Evolutionary conservation across 2,888 invertebrate species (phyloP).

Genomic region (Meteorus cinctellus): DNA sequence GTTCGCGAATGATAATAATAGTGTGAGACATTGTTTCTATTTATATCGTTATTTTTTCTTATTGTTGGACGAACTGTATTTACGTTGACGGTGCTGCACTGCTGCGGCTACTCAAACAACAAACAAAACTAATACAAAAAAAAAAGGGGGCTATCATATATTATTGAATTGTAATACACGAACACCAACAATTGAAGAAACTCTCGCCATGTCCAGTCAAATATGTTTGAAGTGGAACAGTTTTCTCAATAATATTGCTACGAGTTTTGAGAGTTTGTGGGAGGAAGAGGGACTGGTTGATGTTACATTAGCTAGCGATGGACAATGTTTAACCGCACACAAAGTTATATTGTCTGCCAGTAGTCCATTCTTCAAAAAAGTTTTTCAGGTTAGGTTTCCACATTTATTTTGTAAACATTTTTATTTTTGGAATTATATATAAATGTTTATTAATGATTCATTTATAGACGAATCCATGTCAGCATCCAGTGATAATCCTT

Average conservation of each 20-base stretch:
- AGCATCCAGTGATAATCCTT: constrained; percentile 83
- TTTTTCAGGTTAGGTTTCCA: constrained; percentile 76
- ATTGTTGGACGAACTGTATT: no score
- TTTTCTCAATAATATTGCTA: constrained; percentile 79
- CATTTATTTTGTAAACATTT: constrained; percentile 49
- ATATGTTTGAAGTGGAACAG: constrained; percentile 84
- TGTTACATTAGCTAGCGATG: constrained; percentile 81
- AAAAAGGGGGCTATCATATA: no score
- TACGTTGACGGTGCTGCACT: no score
- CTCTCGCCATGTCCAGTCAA: constrained; percentile 73
- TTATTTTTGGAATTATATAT: constrained; percentile 44
- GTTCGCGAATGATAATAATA: no score
- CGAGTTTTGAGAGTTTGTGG: constrained; percentile 79
- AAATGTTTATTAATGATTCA: constrained; percentile 49
- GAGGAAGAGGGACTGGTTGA: constrained; percentile 81
- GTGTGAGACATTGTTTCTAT: no score
- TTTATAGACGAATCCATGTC: constrained; percentile 83
- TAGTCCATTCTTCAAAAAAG: constrained; percentile 80
- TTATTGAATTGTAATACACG: neutral
- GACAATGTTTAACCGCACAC: constrained; percentile 80
- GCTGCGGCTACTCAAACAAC: no score
- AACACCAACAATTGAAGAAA: neutral
- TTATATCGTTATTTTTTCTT: no score
- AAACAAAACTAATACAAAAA: no score
- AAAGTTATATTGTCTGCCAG: constrained; percentile 82